Conservation (phyloP, 92 coral and sea anemone species). For the Phenganax marumi region DNA sequence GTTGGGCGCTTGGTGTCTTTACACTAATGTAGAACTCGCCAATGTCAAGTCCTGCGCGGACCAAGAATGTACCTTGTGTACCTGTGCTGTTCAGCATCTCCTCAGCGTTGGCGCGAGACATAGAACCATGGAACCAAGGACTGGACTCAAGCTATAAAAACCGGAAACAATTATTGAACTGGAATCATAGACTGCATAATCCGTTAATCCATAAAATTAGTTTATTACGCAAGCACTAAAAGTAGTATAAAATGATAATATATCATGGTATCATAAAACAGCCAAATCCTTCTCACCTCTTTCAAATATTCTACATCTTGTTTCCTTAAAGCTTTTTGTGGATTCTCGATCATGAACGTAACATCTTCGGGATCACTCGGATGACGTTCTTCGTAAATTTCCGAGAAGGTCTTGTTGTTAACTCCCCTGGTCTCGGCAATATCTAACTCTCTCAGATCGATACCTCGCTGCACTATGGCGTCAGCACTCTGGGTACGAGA, state of each 20-base stretch:
- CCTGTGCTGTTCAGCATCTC: slow-evolving; percentile 58
- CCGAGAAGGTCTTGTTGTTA: slow-evolving; percentile 64
- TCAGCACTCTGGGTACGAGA: slow-evolving; percentile 63
- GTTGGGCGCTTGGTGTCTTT: slow-evolving; percentile 75
- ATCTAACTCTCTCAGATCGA: slow-evolving; percentile 62
- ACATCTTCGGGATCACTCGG: slow-evolving; percentile 47
- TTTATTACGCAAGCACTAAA: background rate
- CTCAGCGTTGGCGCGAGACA: slow-evolving; percentile 65
- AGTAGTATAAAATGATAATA: slow-evolving; percentile 3
- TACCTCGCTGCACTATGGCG: slow-evolving; percentile 57
- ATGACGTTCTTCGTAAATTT: slow-evolving; percentile 50
- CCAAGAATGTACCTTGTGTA: slow-evolving; percentile 78
- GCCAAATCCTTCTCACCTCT: slow-evolving; percentile 29
- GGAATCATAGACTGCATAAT: too few relatives aligned
- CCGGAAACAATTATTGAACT: too few relatives aligned
- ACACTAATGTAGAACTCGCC: slow-evolving; percentile 68
- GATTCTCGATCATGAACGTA: slow-evolving; percentile 81
- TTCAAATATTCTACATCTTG: slow-evolving; percentile 29
- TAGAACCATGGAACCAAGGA: slow-evolving; percentile 71
- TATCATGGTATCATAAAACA: background rate
- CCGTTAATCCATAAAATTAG: too few relatives aligned
- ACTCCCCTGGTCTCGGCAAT: slow-evolving; percentile 78
- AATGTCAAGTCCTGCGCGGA: slow-evolving; percentile 62
- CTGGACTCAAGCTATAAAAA: slow-evolving; percentile 61
- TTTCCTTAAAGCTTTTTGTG: slow-evolving; percentile 48